Evolutionary conservation across 2,888 invertebrate genomes (phyloP), one percentile per base, ranked within the genome.

Genomic region (Heteromyza rotundicornis): DNA sequence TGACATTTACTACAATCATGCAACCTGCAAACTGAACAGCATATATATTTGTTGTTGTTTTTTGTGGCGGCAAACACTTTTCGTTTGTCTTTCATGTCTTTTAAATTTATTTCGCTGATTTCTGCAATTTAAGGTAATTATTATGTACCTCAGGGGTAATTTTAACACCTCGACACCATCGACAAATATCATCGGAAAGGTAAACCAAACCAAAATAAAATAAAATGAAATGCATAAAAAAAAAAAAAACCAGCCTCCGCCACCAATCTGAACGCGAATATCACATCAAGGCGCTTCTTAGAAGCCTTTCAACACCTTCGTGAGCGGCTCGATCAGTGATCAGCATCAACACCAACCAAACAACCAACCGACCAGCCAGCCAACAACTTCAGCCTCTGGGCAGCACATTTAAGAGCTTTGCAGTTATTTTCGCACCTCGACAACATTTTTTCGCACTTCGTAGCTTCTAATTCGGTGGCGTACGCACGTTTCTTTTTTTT

Each of bases 81-180:
- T 3, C 7, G n/a, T n/a, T 7, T 47, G 3, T 3, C 10, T 20
- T 17, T 47, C 47, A 19, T 47, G 47, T 47, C 67, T 66, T 72
- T 72, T 64, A 76, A 79, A 78, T 79, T 78, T 78, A 79, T 78
- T 78, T 78, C 75, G 73, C 74, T 78, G 78, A 67, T 78, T 78
- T 78, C 76, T 74, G 79, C 80, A 80, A 79, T 79, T 79, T 80
- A 78, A 76, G 80, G 80, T 81, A 81, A 81, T 81, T 81, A 81
- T 80, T 80, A 82, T 82, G 82, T 78, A 77, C 77, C 80, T 78
- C 75, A 76, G 78, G 81, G 80, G 82, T 82, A 80, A 81, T 81
- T 81, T 81, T 81, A 81, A 82, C 81, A 81, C 81, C 81, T 81
- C 82, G 75, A 80, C 77, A 77, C 76, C 80, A 76, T 76, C 79